Evolutionary conservation across 2,888 invertebrate genomes (phyloP).

Genomic region (Drosophila peninsularis): DNA sequence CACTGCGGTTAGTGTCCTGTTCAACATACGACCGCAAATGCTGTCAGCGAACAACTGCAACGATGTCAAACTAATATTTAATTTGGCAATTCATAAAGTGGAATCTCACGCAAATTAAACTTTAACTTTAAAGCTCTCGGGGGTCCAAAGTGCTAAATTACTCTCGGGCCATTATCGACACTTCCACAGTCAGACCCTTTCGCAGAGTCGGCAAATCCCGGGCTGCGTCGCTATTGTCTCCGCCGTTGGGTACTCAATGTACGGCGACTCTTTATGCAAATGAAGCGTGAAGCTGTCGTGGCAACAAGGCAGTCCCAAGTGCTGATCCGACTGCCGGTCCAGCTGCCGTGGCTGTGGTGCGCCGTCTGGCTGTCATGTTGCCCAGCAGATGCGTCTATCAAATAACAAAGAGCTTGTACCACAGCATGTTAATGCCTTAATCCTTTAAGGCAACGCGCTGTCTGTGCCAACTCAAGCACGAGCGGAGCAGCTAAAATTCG

Average conservation of each 20-base stretch:
- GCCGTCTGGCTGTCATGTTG: constrained; percentile 66
- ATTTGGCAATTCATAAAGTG: not conserved
- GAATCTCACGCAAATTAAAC: not conserved
- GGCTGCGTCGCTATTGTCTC: constrained; percentile 18
- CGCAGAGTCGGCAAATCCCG: constrained; percentile 33
- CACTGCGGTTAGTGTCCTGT: constrained; percentile 24
- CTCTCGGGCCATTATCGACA: constrained; percentile 15
- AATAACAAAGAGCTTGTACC: constrained; percentile 63
- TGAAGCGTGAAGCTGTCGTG: constrained; percentile 54
- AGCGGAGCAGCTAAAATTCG: constrained; percentile 14
- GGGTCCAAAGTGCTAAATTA: constrained; percentile 2
- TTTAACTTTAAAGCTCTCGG: not conserved
- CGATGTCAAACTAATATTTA: constrained; percentile 6
- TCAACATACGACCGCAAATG: constrained; percentile 26
- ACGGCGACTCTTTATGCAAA: constrained; percentile 67
- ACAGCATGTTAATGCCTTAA: constrained; percentile 60
- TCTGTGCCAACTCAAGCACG: constrained; percentile 35
- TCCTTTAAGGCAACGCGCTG: constrained; percentile 59
- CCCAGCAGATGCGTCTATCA: constrained; percentile 52
- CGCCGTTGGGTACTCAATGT: constrained; percentile 29
- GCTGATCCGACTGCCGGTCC: constrained; percentile 11
- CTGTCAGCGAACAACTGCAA: constrained; percentile 20
- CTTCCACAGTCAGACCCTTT: constrained; percentile 8
- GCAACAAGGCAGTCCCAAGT: constrained; percentile 13
- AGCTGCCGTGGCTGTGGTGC: not conserved